Evolutionary conservation across 23 tunicate species (phyloP), one percentile per base, ranked within the genome.

Genomic region (Halocynthia roretzi): DNA sequence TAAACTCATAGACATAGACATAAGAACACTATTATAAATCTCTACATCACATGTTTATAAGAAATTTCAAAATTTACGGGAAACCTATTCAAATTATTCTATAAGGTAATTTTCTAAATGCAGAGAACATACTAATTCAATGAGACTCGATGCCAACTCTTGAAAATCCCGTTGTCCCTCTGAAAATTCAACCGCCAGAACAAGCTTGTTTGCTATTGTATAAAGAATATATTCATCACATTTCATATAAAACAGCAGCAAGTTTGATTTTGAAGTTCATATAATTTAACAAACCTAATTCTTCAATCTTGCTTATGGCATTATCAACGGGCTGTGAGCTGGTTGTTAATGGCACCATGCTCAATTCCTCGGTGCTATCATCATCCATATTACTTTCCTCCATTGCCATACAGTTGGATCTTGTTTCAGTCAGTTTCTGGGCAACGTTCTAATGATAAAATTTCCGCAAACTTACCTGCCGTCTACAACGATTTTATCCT

Each of bases 81-180:
- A 14, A 58, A 14, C 63, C 63, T 58, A 58, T 14, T 58, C n/a
- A 14, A 67, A 21, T 11, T 18, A 12, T 5, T 67, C 22, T 67
- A 19, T 2, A 21, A 57, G 5, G 10, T 51, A 6, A 68, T 23
- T 15, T 21, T 52, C 44, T 31, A 31, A 31, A 31, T 31, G 44
- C 44, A 31, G 44, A 31, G 44, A 58, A 55, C 83, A 7, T 55
- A 85, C 90, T 69, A 87, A 56, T 15, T 87, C 86, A 6, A 63
- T 10, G 7, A 87, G 58, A 54, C 72, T 82, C 23, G 63, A 54
- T 11, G 86, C 58, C 7, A 87, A 11, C 50, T 56, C 49, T 21
- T 82, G 75, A 71, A 75, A 82, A 51, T 87, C 71, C 52, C 40
- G 64, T 4, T 78, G 51, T 7, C 72, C 85, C 54, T 87, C 86